A percentile compares a stretch with the other conserved stretches of the same genome.
phyloP scores from a whole-genome alignment of 2,797 vertebrate genomes.

The Pangasius sanitwongsei region DNA sequence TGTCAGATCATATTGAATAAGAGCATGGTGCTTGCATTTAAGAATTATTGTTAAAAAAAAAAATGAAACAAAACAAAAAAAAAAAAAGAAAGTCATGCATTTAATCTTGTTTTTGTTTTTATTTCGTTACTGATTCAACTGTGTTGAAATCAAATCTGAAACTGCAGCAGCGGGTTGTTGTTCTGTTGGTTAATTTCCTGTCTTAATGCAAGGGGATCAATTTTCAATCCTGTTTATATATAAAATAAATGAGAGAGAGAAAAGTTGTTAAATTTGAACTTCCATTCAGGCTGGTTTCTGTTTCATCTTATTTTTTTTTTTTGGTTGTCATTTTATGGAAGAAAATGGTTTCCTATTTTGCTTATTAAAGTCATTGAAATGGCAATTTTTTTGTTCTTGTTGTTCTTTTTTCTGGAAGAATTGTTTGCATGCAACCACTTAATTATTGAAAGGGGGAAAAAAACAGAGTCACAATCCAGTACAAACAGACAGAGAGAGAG shows the following conservation, averaged over 20 bases:
- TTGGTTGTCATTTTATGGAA: constrained; percentile 77
- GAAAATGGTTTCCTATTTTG: constrained; percentile 99
- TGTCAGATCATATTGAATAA: constrained; percentile 97
- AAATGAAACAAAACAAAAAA: neutral
- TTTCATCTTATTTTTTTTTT: constrained; percentile 85
- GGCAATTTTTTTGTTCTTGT: constrained; percentile 74
- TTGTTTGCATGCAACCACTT: neutral
- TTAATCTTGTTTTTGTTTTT: constrained; percentile 87
- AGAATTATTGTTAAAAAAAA: constrained; percentile 91
- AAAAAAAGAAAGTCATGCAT: constrained; percentile 86
- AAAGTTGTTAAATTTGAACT: constrained; percentile 97
- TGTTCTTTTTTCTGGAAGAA: neutral
- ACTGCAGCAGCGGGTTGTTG: constrained; percentile 90
- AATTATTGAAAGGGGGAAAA: neutral
- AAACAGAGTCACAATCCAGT: neutral
- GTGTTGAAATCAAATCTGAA: constrained; percentile 96
- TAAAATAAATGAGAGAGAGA: constrained; percentile 71
- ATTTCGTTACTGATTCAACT: constrained; percentile 98
- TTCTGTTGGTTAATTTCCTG: constrained; percentile 89
- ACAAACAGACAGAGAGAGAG: neutral
- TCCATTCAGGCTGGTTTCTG: constrained; percentile 99
- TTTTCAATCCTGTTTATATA: constrained; percentile 99
- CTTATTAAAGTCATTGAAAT: constrained; percentile 99
- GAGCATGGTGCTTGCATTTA: constrained; percentile 99
- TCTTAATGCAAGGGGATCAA: constrained; percentile 92